Conservation (phyloP, 2,797 vertebrate genomes). For the Gila robusta region DNA sequence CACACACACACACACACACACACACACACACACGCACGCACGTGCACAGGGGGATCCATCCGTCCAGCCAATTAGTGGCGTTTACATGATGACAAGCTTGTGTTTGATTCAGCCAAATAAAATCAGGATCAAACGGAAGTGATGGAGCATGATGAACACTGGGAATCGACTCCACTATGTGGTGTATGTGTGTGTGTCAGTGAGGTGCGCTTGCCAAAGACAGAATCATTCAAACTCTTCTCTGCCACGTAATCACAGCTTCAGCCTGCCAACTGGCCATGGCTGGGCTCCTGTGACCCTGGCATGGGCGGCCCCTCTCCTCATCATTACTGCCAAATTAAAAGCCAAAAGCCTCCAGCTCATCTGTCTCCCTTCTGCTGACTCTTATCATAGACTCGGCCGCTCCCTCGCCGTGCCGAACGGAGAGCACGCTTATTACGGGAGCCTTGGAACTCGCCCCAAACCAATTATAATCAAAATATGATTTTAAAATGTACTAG, state of each 20-base stretch:
- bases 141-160: conserved; percentile 35
- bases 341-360: conserved; percentile 44
- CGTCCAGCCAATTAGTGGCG: conserved; percentile 60
- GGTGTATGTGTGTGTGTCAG: conserved; percentile 16
- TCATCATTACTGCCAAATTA: conserved; percentile 58
- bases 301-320: conserved; percentile 26
- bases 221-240: conserved; percentile 32
- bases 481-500: conserved; percentile 60
- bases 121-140: conserved; percentile 55
- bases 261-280: conserved; percentile 40
- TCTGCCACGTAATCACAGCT: conserved; percentile 28
- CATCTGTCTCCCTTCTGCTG: conserved; percentile 35
- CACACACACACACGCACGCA: background rate
- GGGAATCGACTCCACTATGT: conserved; percentile 14
- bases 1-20: background rate
- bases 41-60: conserved; percentile 8
- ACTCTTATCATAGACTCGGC: conserved; percentile 32
- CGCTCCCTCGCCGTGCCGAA: background rate
- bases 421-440: conserved; percentile 25
- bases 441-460: conserved; percentile 61
- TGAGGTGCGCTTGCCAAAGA: conserved; percentile 20
- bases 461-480: conserved; percentile 67
- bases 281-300: conserved; percentile 50
- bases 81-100: conserved; percentile 62
- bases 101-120: conserved; percentile 58